These are phyloP conservation scores for Oryzias curvinotus DNA, from an alignment of 2,113 vertebrate species.

Conservation along the genomic window DNA sequence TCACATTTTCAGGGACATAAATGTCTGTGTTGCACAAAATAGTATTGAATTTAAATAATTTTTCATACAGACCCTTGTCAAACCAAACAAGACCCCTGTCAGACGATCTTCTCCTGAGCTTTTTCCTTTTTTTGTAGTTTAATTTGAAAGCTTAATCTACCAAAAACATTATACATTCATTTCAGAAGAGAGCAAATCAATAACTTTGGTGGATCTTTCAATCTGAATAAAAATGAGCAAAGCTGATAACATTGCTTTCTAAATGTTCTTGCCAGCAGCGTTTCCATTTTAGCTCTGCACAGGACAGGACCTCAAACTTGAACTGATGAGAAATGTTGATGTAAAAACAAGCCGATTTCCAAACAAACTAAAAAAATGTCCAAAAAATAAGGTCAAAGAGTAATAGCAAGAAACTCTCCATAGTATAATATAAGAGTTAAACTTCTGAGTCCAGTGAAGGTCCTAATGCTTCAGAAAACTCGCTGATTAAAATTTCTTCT, in stretches of 20 bases:
- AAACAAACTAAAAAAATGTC: not conserved
- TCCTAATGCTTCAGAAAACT: too few relatives aligned
- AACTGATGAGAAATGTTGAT: not conserved
- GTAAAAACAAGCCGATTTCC: not conserved
- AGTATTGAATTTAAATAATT: constrained; percentile 46
- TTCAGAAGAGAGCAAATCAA: constrained; percentile 52
- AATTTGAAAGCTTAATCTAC: constrained; percentile 33
- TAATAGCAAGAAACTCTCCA: not conserved
- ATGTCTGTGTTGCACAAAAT: constrained; percentile 14
- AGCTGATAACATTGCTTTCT: not conserved
- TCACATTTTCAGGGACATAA: constrained; percentile 39
- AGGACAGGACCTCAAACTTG: not conserved
- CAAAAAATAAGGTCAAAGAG: not conserved
- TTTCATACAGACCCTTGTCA: constrained; percentile 30
- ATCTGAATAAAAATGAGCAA: constrained; percentile 22
- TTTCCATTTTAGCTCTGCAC: not conserved
- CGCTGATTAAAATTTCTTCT: too few relatives aligned
- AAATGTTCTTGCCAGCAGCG: constrained; percentile 13
- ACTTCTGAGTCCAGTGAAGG: too few relatives aligned
- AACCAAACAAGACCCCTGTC: constrained; percentile 26
- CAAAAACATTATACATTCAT: constrained; percentile 48
- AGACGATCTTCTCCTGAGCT: constrained; percentile 9
- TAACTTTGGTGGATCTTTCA: constrained; percentile 31
- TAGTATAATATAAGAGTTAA: too few relatives aligned
- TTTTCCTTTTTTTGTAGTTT: constrained; percentile 10